Conservation (phyloP, 2,797 vertebrate genomes). For the Enteromius mattozi region DNA sequence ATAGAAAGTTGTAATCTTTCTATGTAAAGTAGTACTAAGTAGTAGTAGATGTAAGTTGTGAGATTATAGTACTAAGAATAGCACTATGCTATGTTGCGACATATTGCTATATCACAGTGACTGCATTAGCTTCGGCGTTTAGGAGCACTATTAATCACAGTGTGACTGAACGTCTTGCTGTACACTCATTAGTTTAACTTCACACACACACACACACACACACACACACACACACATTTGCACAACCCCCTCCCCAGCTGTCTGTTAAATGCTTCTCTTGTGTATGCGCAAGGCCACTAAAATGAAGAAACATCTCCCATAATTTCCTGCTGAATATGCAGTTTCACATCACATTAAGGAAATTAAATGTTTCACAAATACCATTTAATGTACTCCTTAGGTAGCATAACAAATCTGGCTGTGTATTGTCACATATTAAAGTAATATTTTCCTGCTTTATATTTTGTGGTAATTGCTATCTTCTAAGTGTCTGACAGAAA, state of each 20-base stretch:
- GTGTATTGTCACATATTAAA: neutral
- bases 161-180: slow-evolving; percentile 7
- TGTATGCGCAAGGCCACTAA: neutral
- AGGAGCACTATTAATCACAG: slow-evolving; percentile 43
- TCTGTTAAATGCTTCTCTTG: slow-evolving; percentile 4
- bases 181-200: slow-evolving; percentile 42
- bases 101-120: slow-evolving; percentile 6
- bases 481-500: slow-evolving; percentile 20
- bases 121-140: slow-evolving; percentile 21
- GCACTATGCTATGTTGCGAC: neutral
- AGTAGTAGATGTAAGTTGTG: neutral
- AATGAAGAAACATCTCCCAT: neutral
- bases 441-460: neutral
- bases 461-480: neutral
- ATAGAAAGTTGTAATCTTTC: neutral
- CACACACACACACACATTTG: slow-evolving; percentile 3
- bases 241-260: slow-evolving; percentile 5
- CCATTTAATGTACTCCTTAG: neutral
- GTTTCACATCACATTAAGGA: neutral
- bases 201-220: neutral
- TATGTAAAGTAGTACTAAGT: neutral
- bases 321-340: slow-evolving; percentile 6
- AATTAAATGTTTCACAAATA: neutral
- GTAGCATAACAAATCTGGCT: neutral
- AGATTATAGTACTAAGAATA: neutral